phyloP scores from a whole-genome alignment of 2,113 vertebrate genomes.

The Xiphorhynchus elegans region DNA sequence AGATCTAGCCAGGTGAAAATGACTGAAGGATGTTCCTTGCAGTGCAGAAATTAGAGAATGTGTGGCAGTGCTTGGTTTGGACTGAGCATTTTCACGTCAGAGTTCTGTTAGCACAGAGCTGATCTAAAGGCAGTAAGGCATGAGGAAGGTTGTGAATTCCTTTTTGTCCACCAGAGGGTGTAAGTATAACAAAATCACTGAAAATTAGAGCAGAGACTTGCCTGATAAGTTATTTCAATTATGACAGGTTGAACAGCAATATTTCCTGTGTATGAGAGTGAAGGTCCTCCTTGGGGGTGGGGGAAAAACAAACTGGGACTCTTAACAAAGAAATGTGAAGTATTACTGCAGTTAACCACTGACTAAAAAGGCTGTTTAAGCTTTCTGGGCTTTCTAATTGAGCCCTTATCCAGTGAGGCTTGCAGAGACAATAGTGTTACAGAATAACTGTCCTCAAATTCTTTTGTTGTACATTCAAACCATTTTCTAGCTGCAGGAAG shows the following conservation, averaged over 20 bases:
- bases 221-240: background rate
- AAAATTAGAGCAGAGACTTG: background rate
- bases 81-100: background rate
- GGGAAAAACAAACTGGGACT: background rate
- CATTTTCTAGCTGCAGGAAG: background rate
- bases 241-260: background rate
- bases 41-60: background rate
- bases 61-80: background rate
- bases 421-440: background rate
- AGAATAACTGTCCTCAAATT: background rate
- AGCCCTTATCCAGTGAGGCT: background rate
- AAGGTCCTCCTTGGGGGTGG: background rate
- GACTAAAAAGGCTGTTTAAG: background rate
- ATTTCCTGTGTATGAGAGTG: background rate
- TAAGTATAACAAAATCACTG: background rate
- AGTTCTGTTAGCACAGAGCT: background rate
- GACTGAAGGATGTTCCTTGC: background rate
- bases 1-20: background rate
- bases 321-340: background rate
- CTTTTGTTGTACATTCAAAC: background rate
- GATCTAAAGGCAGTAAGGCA: background rate
- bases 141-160: background rate
- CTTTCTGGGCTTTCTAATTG: background rate
- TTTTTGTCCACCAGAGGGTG: constrained; percentile 52
- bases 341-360: background rate